Conservation (phyloP, 2,888 invertebrate species). For the Eilema caniola region DNA sequence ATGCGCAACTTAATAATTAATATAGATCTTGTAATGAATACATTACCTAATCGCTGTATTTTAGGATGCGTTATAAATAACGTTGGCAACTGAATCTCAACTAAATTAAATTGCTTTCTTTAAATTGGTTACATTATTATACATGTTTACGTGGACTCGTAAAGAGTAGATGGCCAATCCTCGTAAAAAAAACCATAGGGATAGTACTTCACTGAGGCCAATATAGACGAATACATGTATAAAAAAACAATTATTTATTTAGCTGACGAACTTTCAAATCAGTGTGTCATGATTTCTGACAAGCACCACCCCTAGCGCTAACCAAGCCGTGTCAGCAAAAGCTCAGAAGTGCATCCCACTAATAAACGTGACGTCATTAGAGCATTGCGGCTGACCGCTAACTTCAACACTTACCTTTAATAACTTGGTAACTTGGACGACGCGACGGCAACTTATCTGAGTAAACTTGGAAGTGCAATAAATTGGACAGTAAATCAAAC, state of each 20-base stretch:
- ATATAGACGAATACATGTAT: too few species aligned
- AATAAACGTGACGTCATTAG: constrained; percentile 48
- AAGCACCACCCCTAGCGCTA: constrained; percentile 33
- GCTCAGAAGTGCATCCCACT: constrained; percentile 52
- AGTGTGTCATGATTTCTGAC: constrained; percentile 33
- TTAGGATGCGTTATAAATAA: too few species aligned
- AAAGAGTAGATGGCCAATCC: too few species aligned
- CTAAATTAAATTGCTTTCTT: too few species aligned
- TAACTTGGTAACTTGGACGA: not conserved
- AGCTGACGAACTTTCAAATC: not conserved
- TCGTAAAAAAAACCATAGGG: too few species aligned
- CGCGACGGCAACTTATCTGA: not conserved
- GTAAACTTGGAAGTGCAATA: not conserved
- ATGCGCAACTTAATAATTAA: too few species aligned
- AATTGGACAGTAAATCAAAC: not conserved
- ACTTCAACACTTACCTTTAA: constrained; percentile 1
- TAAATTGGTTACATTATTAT: too few species aligned
- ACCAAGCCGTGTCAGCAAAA: constrained; percentile 52
- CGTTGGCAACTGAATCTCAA: too few species aligned
- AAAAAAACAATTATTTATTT: not conserved
- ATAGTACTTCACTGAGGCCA: too few species aligned
- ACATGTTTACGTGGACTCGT: too few species aligned
- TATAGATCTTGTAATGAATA: too few species aligned
- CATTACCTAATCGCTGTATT: too few species aligned
- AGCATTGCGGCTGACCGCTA: constrained; percentile 16